phyloP scores from a whole-genome alignment of 1,140 invertebrate genomes.

The Cherax quadricarinatus region DNA sequence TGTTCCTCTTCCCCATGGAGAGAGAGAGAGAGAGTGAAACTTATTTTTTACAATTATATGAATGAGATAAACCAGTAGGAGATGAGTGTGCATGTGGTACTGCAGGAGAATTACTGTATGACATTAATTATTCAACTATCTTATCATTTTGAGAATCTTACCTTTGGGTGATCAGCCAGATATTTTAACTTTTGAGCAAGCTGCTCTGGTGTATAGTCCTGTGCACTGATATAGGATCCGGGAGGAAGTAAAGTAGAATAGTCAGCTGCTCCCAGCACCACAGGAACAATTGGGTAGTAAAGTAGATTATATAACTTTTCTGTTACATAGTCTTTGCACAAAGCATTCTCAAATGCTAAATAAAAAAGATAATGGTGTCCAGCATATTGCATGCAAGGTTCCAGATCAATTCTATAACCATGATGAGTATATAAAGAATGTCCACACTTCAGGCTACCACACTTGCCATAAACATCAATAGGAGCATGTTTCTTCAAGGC shows the following conservation, averaged over 20 bases:
- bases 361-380: constrained; percentile 76
- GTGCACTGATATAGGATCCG: constrained; percentile 59
- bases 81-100: too few relatives aligned
- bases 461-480: constrained; percentile 95
- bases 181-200: constrained; percentile 73
- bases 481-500: constrained; percentile 89
- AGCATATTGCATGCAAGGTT: constrained; percentile 72
- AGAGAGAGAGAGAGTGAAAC: too few relatives aligned
- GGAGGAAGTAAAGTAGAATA: constrained; percentile 50
- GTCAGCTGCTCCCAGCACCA: constrained; percentile 56
- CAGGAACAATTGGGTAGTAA: constrained; percentile 66
- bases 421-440: constrained; percentile 7
- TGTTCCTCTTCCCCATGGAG: too few relatives aligned
- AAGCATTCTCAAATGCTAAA: constrained; percentile 78
- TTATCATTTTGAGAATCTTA: neutral
- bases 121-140: neutral
- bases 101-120: too few relatives aligned
- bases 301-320: constrained; percentile 77
- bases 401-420: constrained; percentile 51
- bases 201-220: constrained; percentile 38
- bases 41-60: too few relatives aligned
- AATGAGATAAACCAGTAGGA: too few relatives aligned
- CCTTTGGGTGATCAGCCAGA: constrained; percentile 74
- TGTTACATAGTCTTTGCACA: constrained; percentile 78
- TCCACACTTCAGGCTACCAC: constrained; percentile 87